Conservation (phyloP, 2,888 invertebrate genomes). For the Aleiodes leptofemur region DNA sequence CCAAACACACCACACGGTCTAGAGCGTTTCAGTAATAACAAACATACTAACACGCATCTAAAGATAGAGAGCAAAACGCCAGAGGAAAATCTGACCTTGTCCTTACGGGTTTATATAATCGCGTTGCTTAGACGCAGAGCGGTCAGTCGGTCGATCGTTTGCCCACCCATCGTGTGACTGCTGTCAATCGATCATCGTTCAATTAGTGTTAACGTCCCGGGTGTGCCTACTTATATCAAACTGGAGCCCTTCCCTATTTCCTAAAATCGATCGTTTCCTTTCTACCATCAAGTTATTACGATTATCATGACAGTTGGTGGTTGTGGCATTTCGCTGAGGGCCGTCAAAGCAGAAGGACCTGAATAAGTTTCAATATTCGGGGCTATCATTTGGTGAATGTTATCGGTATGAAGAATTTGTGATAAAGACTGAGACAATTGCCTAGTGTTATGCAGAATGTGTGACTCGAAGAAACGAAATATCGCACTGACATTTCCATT, state of each 20-base stretch:
- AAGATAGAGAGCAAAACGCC: slow-evolving; percentile 64
- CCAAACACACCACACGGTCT: slow-evolving; percentile 50
- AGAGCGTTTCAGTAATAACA: slow-evolving; percentile 14
- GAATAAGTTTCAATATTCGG: background rate
- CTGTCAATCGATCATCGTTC: slow-evolving; percentile 44
- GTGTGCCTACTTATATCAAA: slow-evolving; percentile 36
- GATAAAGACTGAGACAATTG: background rate
- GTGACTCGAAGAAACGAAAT: background rate
- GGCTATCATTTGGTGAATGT: background rate
- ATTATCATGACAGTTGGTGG: background rate
- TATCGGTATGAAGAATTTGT: background rate
- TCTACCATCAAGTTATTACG: background rate
- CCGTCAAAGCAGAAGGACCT: background rate
- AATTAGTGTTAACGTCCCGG: slow-evolving; percentile 39
- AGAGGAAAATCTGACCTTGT: slow-evolving; percentile 67
- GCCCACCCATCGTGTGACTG: slow-evolving; percentile 50
- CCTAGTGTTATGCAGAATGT: slow-evolving; percentile 12
- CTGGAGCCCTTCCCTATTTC: slow-evolving; percentile 39
- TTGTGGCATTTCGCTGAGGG: slow-evolving; percentile 2
- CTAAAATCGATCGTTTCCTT: slow-evolving; percentile 16
- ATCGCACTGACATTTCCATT: slow-evolving; percentile 24
- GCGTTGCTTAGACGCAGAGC: slow-evolving; percentile 61
- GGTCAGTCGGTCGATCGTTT: slow-evolving; percentile 55
- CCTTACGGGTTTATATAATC: slow-evolving; percentile 70
- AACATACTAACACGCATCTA: slow-evolving; percentile 55